A percentile compares a stretch with the other conserved stretches of the same genome.
Evolutionary conservation across 2,797 vertebrate species (phyloP).

Genomic region (Lagorchestes hirsutus): DNA sequence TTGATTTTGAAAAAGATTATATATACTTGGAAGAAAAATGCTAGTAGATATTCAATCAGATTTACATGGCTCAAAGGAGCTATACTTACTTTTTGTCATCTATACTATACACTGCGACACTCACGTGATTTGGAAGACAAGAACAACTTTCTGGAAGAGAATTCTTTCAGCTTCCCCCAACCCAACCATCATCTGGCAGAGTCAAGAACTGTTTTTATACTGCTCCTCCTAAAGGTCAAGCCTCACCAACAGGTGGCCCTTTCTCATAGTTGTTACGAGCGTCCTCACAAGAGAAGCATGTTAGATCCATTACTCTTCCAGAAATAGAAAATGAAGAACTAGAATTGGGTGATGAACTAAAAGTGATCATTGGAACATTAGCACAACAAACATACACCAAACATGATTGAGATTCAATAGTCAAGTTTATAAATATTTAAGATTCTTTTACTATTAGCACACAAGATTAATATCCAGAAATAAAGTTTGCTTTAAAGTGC

Average conservation of each 20-base stretch:
- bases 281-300: slow-evolving; percentile 20
- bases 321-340: slow-evolving; percentile 51
- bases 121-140: slow-evolving; percentile 2
- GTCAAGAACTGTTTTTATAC: background rate
- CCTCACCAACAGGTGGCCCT: background rate
- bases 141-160: background rate
- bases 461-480: slow-evolving; percentile 21
- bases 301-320: background rate
- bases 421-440: slow-evolving; percentile 46
- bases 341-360: slow-evolving; percentile 30
- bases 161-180: background rate
- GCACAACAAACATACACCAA: background rate
- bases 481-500: background rate
- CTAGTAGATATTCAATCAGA: slow-evolving; percentile 3
- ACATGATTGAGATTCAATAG: slow-evolving; percentile 8
- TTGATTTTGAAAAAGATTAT: background rate
- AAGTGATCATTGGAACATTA: slow-evolving; percentile 24
- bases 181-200: background rate
- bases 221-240: background rate
- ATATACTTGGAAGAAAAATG: background rate
- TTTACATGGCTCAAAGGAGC: background rate
- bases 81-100: background rate
- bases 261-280: slow-evolving; percentile 9
- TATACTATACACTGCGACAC: background rate
- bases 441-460: slow-evolving; percentile 37